Conservation (phyloP, 2,113 vertebrate species). For the Oreotrochilus melanogaster region DNA sequence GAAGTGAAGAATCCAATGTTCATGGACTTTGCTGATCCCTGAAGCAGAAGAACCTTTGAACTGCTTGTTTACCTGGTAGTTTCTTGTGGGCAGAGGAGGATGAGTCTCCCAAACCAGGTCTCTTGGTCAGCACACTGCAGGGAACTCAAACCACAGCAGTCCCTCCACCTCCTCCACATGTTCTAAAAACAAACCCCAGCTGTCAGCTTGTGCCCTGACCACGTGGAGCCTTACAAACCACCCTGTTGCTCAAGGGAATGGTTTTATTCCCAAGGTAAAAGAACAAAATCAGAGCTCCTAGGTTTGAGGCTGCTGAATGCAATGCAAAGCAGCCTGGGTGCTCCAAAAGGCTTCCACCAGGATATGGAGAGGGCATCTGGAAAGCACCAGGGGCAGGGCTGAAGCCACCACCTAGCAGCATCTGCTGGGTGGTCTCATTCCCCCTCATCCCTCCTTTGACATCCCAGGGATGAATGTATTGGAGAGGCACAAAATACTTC, state of each 20-base stretch:
- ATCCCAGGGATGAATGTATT: not conserved
- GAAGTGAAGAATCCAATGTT: not conserved
- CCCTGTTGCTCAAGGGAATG: accelerated
- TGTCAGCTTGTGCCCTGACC: not conserved
- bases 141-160: not conserved
- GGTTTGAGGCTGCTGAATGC: not conserved
- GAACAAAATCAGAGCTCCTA: not conserved
- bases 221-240: not conserved
- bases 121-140: not conserved
- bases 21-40: not conserved
- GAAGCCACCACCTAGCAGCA: not conserved
- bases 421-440: not conserved
- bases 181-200: not conserved
- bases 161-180: not conserved
- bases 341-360: accelerated
- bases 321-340: not conserved
- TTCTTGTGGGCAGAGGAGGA: not conserved
- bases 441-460: not conserved
- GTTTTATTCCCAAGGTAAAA: not conserved
- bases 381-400: not conserved
- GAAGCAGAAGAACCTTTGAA: not conserved
- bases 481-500: not conserved
- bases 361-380: not conserved
- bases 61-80: not conserved
- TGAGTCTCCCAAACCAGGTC: not conserved